Base-by-base conservation (phyloP, 2,888 invertebrate genomes). In the Quadriops clusia region DNA sequence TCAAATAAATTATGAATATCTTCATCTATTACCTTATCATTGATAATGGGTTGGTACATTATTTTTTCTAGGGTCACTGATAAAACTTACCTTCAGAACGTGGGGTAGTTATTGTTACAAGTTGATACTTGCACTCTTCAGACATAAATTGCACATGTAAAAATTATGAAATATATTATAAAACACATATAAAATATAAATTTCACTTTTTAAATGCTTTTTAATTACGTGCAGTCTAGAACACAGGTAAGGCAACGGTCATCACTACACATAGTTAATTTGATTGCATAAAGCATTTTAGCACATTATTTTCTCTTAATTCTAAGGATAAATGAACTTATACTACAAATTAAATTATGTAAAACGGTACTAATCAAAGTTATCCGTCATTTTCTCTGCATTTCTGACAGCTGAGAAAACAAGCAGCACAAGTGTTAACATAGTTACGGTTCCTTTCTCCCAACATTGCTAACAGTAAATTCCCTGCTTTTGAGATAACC, bases 381-480 rank as follows among this genome's bases (percentile, higher is more conserved):
- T 33, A 30, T 30, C 26, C 25, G 29, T 46, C 46, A 46, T 42
- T 47, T 47, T 42, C 42, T 36, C 43, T 40, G 32, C 38, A 39
- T 33, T 41, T 38, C 34, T 44, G 44, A 43, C 42, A 46, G 44
- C 41, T 42, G 41, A 42, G 38, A 42, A 43, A 43, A 45, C 40
- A 43, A 27, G 36, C 30, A 33, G 27, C 21, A 21, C 21, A 21
- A 21, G n/a, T n/a, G n/a, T n/a, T n/a, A n/a, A n/a, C n/a, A n/a
- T n/a, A n/a, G n/a, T n/a, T n/a, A n/a, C n/a, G n/a, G n/a, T n/a
- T n/a, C n/a, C n/a, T n/a, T n/a, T n/a, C n/a, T n/a, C n/a, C n/a
- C n/a, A n/a, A n/a, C n/a, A n/a, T n/a, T n/a, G n/a, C n/a, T n/a
- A n/a, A n/a, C n/a, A n/a, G n/a, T n/a, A n/a, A n/a, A n/a, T n/a